Conservation (phyloP, 2,888 invertebrate species). For the Cryptus armator region DNA sequence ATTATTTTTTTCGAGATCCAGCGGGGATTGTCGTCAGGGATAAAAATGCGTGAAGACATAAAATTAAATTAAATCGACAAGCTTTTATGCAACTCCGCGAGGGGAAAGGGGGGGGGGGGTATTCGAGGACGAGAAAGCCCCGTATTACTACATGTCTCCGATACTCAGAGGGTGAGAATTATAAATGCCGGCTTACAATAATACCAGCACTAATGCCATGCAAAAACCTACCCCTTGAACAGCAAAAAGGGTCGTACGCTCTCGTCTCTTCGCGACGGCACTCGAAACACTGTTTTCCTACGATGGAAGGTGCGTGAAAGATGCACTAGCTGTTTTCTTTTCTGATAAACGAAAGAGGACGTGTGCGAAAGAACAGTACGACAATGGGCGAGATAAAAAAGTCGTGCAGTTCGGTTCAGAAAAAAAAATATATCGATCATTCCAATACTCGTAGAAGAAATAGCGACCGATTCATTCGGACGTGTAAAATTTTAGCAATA, state of each 20-base stretch:
- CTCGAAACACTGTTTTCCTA: conserved; percentile 52
- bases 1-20: background rate
- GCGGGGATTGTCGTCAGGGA: background rate
- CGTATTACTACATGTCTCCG: conserved; percentile 28
- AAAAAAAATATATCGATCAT: background rate
- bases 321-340: conserved; percentile 66
- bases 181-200: conserved; percentile 83
- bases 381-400: conserved; percentile 2
- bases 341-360: conserved; percentile 47
- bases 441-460: background rate
- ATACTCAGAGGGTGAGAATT: conserved; percentile 76
- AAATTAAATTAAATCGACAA: conserved; percentile 78
- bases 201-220: conserved; percentile 82
- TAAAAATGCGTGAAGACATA: conserved; percentile 69
- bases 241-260: conserved; percentile 46
- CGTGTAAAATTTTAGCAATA: background rate
- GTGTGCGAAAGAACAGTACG: background rate
- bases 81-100: conserved; percentile 65
- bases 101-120: conserved; percentile 38
- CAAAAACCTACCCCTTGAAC: conserved; percentile 73
- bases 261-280: conserved; percentile 26
- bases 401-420: background rate
- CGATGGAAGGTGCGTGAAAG: conserved; percentile 51
- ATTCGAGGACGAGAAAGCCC: conserved; percentile 50
- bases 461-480: background rate